Conservation (phyloP, 2,113 vertebrate species). For the Phodopus roborovskii region DNA sequence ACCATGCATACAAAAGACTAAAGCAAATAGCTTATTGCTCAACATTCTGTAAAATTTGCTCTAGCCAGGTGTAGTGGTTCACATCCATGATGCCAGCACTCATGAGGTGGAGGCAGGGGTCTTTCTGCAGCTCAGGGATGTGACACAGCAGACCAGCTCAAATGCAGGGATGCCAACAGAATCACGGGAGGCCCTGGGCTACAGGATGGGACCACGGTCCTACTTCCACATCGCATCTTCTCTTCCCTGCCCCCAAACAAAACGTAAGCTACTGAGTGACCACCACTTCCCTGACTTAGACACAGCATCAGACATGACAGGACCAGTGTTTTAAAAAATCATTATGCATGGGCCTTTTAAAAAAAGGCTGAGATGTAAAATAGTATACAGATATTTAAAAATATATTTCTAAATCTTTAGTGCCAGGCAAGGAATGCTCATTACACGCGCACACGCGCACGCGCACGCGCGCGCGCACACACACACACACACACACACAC, state of each 20-base stretch:
- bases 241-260: neutral
- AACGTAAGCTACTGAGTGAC: neutral
- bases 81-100: neutral
- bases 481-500: no score
- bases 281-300: neutral
- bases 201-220: neutral
- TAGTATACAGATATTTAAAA: conserved; percentile 48
- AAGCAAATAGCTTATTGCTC: neutral
- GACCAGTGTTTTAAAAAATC: conserved; percentile 6
- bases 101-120: neutral
- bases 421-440: neutral
- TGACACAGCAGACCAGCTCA: neutral
- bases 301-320: neutral
- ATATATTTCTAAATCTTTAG: conserved; percentile 4
- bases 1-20: neutral
- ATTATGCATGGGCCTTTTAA: neutral
- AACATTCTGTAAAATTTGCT: neutral
- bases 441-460: neutral
- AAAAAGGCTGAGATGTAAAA: neutral
- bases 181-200: neutral
- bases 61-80: no score
- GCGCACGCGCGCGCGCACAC: no score
- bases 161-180: neutral
- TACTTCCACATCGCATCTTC: neutral
- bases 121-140: neutral